Base-by-base conservation (phyloP, 2,888 invertebrate genomes). In the Petrolisthes manimaculis region DNA sequence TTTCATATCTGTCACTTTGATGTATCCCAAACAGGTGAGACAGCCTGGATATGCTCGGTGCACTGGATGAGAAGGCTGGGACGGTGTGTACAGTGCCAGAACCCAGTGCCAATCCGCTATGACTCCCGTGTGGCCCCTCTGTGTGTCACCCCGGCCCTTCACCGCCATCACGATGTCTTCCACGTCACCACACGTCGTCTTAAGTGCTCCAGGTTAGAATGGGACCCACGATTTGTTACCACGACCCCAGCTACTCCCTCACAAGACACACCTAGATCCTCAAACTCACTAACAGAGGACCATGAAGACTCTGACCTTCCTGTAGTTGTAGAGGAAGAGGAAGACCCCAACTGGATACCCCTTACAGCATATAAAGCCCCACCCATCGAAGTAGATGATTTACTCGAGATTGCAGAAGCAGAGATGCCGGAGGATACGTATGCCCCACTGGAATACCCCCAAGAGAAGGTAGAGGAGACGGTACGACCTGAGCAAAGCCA, bases 101-200 rank as follows among this genome's bases (percentile, higher is more conserved):
- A 83, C 21, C 89, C 87, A n/a, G 74, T 83, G 18, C 86, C 83
- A 1, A 95, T 95, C 91, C 93, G 94, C 77, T 94, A 94, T 91
- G 95, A 95, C 90, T 94, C 94, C 90, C 93, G 93, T 92, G 94
- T 95, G 4, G 94, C 95, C 14, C 96, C 96, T 0, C 94, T 94
- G 91, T 96, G 96, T 92, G 92, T 93, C 55, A 93, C 94, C 14
- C 95, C 95, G 1, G 92, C 93, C 55, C 94, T 94, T 91, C 54
- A 86, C 54, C 51, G 24, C 24, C 81, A 82, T 71, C 67, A 74
- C 5, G 88, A 83, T 37, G 83, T 88, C 79, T 88, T 83, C 86
- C 85, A 86, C 14, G 88, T 83, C 37, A 79, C 88, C 6, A 78
- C 74, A 12, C 82, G 83, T 21, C 84, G 77, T 18, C 84, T 90